These are phyloP conservation scores for Hymenopus coronatus DNA, from an alignment of 2,888 invertebrate genomes.

Conservation along the genomic window DNA sequence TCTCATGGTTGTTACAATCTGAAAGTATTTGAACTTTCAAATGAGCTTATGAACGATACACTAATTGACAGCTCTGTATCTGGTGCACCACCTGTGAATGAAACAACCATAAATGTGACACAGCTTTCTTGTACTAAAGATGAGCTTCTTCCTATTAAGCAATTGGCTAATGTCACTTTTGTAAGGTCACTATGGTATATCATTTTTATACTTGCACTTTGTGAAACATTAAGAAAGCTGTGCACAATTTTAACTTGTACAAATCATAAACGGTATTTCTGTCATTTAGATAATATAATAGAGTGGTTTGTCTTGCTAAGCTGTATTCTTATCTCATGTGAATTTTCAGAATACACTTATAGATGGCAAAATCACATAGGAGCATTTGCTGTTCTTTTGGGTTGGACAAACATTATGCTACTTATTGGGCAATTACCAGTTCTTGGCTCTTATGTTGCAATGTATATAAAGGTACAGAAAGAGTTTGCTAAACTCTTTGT, in stretches of 20 bases:
- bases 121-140: neutral
- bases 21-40: constrained; percentile 53
- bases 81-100: neutral
- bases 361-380: constrained; percentile 47
- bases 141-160: neutral
- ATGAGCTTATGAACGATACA: neutral
- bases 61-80: neutral
- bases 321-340: constrained; percentile 44
- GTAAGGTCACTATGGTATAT: constrained; percentile 41
- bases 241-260: constrained; percentile 45
- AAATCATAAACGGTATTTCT: constrained; percentile 45
- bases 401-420: constrained; percentile 49
- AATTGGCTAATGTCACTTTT: neutral
- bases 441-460: constrained; percentile 51
- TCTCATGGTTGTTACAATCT: neutral
- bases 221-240: constrained; percentile 46
- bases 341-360: constrained; percentile 41
- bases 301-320: constrained; percentile 44
- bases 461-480: constrained; percentile 49
- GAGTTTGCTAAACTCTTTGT: constrained; percentile 48
- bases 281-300: constrained; percentile 46
- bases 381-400: constrained; percentile 47
- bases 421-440: constrained; percentile 50
- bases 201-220: constrained; percentile 42
- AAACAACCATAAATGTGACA: neutral